A percentile compares a stretch with the other conserved stretches of the same genome.
Evolutionary conservation across 2,888 invertebrate species (phyloP).

Genomic region (Cheilosia vernalis): DNA sequence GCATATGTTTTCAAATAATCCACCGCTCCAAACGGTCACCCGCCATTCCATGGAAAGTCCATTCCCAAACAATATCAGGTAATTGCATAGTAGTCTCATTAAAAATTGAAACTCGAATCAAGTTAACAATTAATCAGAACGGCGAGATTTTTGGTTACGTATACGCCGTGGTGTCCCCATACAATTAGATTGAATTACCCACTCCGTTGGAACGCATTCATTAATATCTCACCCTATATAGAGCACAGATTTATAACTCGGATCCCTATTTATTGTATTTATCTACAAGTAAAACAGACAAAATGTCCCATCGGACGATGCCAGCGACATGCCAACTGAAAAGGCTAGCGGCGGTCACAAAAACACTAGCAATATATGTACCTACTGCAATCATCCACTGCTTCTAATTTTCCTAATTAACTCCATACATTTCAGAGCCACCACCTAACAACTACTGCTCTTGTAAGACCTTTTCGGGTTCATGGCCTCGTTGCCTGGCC

Average conservation of each 20-base stretch:
- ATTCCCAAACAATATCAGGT: too few relatives aligned
- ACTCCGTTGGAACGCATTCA: conserved; percentile 23
- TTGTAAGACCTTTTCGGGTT: conserved; percentile 56
- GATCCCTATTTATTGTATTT: conserved; percentile 27
- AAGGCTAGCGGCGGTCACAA: conserved; percentile 48
- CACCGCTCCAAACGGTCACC: too few relatives aligned
- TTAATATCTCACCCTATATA: neutral
- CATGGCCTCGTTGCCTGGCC: conserved; percentile 62
- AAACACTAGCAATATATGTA: conserved; percentile 50
- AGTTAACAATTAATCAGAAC: neutral
- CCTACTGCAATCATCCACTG: conserved; percentile 56
- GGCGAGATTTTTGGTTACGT: conserved; percentile 56
- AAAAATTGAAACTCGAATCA: too few relatives aligned
- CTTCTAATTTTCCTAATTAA: conserved; percentile 62
- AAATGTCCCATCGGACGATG: neutral
- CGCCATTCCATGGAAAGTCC: too few relatives aligned
- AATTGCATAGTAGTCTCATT: too few relatives aligned
- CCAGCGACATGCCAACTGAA: conserved; percentile 26
- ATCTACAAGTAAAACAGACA: conserved; percentile 18
- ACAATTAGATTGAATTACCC: conserved; percentile 48
- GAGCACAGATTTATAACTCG: conserved; percentile 19
- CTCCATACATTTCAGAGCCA: conserved; percentile 53
- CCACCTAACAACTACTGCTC: conserved; percentile 24
- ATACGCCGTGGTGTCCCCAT: conserved; percentile 46
- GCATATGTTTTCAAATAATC: too few relatives aligned